These are phyloP conservation scores for Ursus arctos DNA, from an alignment of 2,113 vertebrate species.

Conservation along the genomic window DNA sequence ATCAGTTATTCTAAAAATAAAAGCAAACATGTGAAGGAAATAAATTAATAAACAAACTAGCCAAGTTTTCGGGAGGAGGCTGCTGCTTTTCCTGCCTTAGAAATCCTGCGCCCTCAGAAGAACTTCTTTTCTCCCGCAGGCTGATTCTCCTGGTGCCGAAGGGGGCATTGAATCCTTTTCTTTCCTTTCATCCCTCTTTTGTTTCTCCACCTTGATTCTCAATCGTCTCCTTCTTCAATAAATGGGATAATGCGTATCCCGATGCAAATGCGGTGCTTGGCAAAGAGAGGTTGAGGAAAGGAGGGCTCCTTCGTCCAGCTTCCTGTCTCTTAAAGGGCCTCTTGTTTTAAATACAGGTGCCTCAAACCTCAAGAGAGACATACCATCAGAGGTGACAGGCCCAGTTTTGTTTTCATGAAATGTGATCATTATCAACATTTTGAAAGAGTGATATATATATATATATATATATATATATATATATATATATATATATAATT, in stretches of 20 bases:
- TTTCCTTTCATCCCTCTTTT: background rate
- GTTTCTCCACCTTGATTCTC: background rate
- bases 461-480: background rate
- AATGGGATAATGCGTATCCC: background rate
- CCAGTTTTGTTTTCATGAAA: background rate
- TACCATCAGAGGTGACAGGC: background rate
- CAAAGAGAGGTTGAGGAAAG: background rate
- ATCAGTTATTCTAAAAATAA: constrained; percentile 81
- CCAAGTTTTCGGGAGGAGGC: constrained; percentile 62
- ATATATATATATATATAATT: background rate
- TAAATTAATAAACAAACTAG: constrained; percentile 70
- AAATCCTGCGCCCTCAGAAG: background rate
- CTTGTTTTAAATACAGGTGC: background rate
- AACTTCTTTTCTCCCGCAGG: background rate
- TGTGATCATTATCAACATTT: background rate
- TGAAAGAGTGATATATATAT: background rate
- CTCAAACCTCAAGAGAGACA: background rate
- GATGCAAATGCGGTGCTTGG: background rate
- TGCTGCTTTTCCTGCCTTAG: constrained; percentile 56
- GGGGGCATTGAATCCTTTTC: background rate
- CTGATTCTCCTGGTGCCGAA: background rate
- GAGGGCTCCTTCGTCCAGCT: background rate
- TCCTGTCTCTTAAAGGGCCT: background rate
- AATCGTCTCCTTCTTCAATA: background rate
- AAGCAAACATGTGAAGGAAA: constrained; percentile 73